Evolutionary conservation across 1,140 invertebrate species (phyloP), one percentile per base, ranked within the genome.

Genomic region (Drosophila lini): DNA sequence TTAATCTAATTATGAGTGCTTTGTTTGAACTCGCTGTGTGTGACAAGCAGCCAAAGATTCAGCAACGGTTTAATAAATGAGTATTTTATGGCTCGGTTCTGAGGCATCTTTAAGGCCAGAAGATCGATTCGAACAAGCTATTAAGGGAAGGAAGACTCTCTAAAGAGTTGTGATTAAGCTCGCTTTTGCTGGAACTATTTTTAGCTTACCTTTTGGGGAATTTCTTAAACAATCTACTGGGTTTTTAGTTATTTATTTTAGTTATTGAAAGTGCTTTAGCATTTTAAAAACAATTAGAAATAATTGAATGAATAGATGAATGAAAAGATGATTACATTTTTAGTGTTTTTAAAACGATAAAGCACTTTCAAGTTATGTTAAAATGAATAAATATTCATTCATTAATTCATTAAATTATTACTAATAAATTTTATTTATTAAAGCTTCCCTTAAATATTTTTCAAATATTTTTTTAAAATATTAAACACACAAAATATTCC

Each of bases 1-100:
- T 67, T 80, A 62, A 82, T 82, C 56, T 78, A 79, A 82, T 82
- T 86, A 86, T 85, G 34, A 65, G 64, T 36, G 68, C 55, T 85
- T 86, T 78, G 70, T 86, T 71, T 63, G 32, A 15, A 63, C 32
- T 53, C 58, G 57, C 57, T 61, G 42, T 62, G 28, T 59, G 41
- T 69, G 79, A 74, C 71, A 74, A 74, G 71, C 70, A 9, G 42
- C 16, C 42, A 38, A 36, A 36, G 62, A 50, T 55, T 6, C 15
- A 41, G 25, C 25, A 38, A 42, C 41, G 28, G n/a, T 22, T 61
- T 77, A 68, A 77, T 59, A 68, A 68, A 76, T 76, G 41, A 32
- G 11, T 0, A 36, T 56, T 68, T 69, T 56, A 70, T 57, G 34
- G 34, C 32, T 45, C 36, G 42, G 55, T 61, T 59, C 36, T 59